phyloP scores from a whole-genome alignment of 2,113 vertebrate genomes.

The Pungitius pungitius region DNA sequence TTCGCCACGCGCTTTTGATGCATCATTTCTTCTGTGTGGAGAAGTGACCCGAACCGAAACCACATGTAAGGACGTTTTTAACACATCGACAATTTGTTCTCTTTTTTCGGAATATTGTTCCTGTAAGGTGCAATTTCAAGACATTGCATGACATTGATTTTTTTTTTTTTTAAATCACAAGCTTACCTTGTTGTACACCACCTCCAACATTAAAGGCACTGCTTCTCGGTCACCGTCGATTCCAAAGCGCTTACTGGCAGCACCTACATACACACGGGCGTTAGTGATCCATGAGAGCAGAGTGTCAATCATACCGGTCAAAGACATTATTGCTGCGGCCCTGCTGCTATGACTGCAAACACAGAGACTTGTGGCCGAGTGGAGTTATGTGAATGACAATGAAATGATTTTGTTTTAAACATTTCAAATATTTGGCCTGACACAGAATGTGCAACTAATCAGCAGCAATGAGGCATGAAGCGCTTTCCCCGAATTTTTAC shows the following conservation, averaged over 20 bases:
- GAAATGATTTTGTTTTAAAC: not conserved
- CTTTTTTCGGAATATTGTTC: not conserved
- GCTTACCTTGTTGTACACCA: conserved; percentile 91
- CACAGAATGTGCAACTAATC: not conserved
- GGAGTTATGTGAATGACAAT: not conserved
- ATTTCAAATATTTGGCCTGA: not conserved
- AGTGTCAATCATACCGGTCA: not conserved
- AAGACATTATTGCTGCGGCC: not conserved
- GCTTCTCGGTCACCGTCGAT: conserved; percentile 96
- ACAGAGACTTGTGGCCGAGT: not conserved
- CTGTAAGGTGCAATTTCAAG: not conserved
- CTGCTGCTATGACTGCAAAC: not conserved
- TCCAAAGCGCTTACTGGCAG: conserved; percentile 93
- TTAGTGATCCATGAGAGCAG: not conserved
- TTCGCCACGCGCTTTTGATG: not conserved
- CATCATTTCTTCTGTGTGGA: not conserved
- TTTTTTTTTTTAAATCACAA: too few relatives aligned
- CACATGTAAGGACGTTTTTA: not conserved
- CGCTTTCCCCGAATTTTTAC: conserved; percentile 9
- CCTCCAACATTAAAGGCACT: conserved; percentile 90
- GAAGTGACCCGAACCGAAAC: conserved; percentile 12
- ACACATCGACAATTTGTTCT: not conserved
- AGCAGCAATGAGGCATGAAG: not conserved
- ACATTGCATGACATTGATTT: too few relatives aligned
- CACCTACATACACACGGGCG: conserved; percentile 77